Evolutionary conservation across 2,888 invertebrate species (phyloP), one percentile per base, ranked within the genome.

Genomic region (Xanthia togata): DNA sequence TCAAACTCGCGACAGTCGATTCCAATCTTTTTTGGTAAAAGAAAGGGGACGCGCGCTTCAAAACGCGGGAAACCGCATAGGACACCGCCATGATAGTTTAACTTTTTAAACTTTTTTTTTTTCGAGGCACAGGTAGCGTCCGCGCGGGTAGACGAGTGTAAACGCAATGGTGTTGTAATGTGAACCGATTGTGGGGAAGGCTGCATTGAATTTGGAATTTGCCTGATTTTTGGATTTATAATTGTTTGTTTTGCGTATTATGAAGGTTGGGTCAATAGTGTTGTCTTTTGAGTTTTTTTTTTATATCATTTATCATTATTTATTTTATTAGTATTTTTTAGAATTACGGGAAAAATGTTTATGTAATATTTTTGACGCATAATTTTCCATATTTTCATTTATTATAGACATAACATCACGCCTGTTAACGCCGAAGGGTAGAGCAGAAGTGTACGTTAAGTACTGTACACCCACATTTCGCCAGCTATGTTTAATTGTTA

Each of bases 1-100:
- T 96, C 64, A 96, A 91, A 92, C 93, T 95, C 59, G 96, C 95
- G 84, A 96, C 93, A 0, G 96, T 96, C 81, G 96, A 95, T 86
- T 96, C 96, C 80, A 89, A 88, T 83, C 96, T 93, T 93, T 93
- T 96, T 93, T 95, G 96, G 82, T 89, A 93, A 93, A 94, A 92
- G 89, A 94, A 92, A 84, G 94, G 93, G 57, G 95, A 93, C 85
- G 93, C 90, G 81, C 95, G 94, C 73, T 92, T 90, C 4, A 96
- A 79, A 79, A 93, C 94, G 93, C 96, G 96, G 90, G 95, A 94
- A 90, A 94, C 90, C 72, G 92, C 89, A 87, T 92, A 93, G 5
- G 92, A 91, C 35, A 92, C 89, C 89, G 95, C 93, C 96, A 96
- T 96, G 80, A 76, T 76, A 74, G 79, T 20, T 60, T 0, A 26